Conservation (phyloP, 2,888 invertebrate genomes). For the Prosapia bicincta region DNA sequence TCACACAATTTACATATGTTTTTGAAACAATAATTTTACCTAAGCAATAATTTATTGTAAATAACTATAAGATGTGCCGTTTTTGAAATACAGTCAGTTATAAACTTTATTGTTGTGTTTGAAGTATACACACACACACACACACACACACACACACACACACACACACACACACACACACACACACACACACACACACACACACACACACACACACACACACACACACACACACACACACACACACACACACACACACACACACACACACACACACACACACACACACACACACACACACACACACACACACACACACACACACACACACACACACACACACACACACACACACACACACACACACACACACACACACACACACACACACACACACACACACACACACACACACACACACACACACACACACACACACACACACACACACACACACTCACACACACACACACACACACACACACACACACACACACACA, state of each 20-base stretch:
- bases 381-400: constrained; percentile 5
- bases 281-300: constrained; percentile 3
- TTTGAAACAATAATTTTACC: too few relatives aligned
- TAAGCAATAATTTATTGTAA: too few relatives aligned
- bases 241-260: neutral
- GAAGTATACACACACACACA: constrained; percentile 28
- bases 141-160: constrained; percentile 17
- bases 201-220: neutral
- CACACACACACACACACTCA: neutral
- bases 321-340: constrained; percentile 3
- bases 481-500: constrained; percentile 5
- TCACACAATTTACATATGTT: too few relatives aligned
- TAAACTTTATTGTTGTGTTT: too few relatives aligned
- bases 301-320: constrained; percentile 5
- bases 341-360: constrained; percentile 5
- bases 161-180: constrained; percentile 15
- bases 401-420: neutral
- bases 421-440: neutral
- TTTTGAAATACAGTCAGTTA: too few relatives aligned
- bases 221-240: neutral
- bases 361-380: constrained; percentile 5
- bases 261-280: constrained; percentile 3
- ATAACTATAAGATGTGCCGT: too few relatives aligned
- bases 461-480: constrained; percentile 3
- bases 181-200: neutral